A percentile compares a stretch with the other conserved stretches of the same genome.
phyloP scores from a whole-genome alignment of 2,888 invertebrate species.

The Acrocyrtus sp. region DNA sequence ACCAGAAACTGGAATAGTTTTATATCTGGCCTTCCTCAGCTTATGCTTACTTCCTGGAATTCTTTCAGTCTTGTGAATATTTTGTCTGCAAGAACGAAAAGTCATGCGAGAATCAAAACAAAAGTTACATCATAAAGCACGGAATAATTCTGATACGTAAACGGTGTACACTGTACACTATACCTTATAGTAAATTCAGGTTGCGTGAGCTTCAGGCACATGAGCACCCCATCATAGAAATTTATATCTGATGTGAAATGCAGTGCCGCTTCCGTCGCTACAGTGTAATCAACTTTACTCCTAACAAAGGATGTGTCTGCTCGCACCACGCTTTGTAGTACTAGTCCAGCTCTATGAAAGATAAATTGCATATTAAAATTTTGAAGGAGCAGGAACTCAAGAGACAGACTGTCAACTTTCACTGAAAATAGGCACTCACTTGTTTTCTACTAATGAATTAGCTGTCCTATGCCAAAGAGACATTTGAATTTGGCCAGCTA shows the following conservation, averaged over 20 bases:
- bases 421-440: constrained; percentile 68
- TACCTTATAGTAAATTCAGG: constrained; percentile 75
- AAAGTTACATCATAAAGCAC: background rate
- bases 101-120: background rate
- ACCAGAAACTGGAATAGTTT: constrained; percentile 72
- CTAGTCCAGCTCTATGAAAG: constrained; percentile 74
- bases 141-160: background rate
- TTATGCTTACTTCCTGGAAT: constrained; percentile 74
- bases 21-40: constrained; percentile 71
- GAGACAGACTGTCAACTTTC: background rate
- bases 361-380: background rate
- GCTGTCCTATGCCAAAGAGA: constrained; percentile 87
- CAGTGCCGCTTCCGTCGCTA: constrained; percentile 76
- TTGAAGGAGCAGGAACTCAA: background rate
- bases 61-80: constrained; percentile 74
- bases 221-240: constrained; percentile 78
- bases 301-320: constrained; percentile 75
- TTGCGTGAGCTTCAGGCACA: constrained; percentile 81
- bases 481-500: constrained; percentile 82
- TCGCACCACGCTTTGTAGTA: constrained; percentile 73
- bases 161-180: constrained; percentile 57
- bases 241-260: constrained; percentile 79
- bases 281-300: constrained; percentile 74
- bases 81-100: constrained; percentile 69
- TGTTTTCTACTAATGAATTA: constrained; percentile 79